A percentile compares a stretch with the other conserved stretches of the same genome.
Conservation (phyloP, 2,113 vertebrate genomes). For the Podarcis muralis region DNA sequence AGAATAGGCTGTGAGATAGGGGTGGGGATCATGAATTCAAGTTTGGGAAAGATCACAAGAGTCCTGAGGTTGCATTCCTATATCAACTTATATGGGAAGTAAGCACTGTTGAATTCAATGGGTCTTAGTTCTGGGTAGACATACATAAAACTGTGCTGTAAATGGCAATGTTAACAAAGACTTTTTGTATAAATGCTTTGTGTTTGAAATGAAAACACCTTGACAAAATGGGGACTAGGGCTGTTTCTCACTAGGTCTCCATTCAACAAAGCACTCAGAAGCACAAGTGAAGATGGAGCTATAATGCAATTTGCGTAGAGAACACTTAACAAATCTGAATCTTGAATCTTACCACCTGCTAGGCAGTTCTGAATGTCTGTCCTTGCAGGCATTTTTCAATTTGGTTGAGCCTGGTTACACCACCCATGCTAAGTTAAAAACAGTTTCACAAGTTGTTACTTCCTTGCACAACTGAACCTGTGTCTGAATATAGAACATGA, state of each 20-base stretch:
- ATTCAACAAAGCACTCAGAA: constrained; percentile 25
- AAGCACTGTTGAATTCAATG: no score
- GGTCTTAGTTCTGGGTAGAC: no score
- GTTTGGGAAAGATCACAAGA: neutral
- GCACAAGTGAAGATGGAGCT: neutral
- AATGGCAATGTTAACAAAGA: neutral
- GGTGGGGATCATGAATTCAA: neutral
- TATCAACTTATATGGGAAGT: no score
- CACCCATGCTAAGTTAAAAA: constrained; percentile 58
- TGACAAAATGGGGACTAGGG: neutral
- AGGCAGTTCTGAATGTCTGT: constrained; percentile 13
- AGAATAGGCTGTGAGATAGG: no score
- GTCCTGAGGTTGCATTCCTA: no score
- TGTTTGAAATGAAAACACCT: neutral
- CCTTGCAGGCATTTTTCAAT: constrained; percentile 40
- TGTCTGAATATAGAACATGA: constrained; percentile 28
- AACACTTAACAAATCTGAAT: constrained; percentile 25
- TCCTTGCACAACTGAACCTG: constrained; percentile 50
- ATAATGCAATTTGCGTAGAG: neutral
- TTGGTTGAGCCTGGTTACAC: constrained; percentile 35
- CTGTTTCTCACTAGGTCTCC: neutral
- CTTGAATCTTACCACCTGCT: constrained; percentile 6
- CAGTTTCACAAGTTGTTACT: constrained; percentile 60
- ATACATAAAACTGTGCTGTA: no score
- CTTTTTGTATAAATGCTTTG: neutral